These are phyloP conservation scores for Drosophila saltans DNA, from an alignment of 1,140 invertebrate species.

Conservation along the genomic window DNA sequence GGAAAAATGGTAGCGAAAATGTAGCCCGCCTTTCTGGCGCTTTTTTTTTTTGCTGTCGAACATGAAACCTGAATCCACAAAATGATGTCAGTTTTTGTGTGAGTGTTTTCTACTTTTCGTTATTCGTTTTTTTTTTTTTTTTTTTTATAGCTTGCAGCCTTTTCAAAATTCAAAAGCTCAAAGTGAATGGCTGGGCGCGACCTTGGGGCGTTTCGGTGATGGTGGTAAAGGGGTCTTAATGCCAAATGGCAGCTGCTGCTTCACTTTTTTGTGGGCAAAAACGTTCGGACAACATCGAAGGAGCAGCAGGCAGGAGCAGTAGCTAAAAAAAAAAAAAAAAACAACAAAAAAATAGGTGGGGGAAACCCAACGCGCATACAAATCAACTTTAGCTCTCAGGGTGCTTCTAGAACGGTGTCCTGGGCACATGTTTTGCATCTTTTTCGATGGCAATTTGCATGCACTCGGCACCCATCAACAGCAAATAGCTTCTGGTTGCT, in stretches of 20 bases:
- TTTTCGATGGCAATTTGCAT: constrained; percentile 78
- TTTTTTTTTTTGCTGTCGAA: constrained; percentile 32
- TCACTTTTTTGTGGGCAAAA: constrained; percentile 53
- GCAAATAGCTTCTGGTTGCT: constrained; percentile 72
- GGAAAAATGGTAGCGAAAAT: constrained; percentile 49
- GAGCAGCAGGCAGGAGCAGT: constrained; percentile 10
- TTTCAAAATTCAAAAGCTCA: constrained; percentile 81
- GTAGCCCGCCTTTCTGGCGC: constrained; percentile 41
- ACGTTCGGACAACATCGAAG: constrained; percentile 77
- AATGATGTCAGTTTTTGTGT: constrained; percentile 70
- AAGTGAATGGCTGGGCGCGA: constrained; percentile 74
- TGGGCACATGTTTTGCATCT: constrained; percentile 76
- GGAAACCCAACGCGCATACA: constrained; percentile 63
- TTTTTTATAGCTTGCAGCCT: constrained; percentile 42
- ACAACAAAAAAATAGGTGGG: constrained; percentile 20
- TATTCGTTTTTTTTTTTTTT: background rate
- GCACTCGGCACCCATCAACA: constrained; percentile 79
- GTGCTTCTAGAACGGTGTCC: constrained; percentile 19
- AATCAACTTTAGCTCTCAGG: constrained; percentile 61
- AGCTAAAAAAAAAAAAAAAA: constrained; percentile 11
- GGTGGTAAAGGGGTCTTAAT: constrained; percentile 43
- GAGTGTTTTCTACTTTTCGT: constrained; percentile 1
- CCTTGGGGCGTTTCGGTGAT: constrained; percentile 52
- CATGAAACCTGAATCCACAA: constrained; percentile 57
- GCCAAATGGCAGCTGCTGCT: constrained; percentile 63